Percentiles rank a stretch among this genome's conserved stretches.
These are phyloP conservation scores for Gallinago paraguaiae DNA, from an alignment of 2,113 vertebrate genomes.

Conservation along the genomic window DNA sequence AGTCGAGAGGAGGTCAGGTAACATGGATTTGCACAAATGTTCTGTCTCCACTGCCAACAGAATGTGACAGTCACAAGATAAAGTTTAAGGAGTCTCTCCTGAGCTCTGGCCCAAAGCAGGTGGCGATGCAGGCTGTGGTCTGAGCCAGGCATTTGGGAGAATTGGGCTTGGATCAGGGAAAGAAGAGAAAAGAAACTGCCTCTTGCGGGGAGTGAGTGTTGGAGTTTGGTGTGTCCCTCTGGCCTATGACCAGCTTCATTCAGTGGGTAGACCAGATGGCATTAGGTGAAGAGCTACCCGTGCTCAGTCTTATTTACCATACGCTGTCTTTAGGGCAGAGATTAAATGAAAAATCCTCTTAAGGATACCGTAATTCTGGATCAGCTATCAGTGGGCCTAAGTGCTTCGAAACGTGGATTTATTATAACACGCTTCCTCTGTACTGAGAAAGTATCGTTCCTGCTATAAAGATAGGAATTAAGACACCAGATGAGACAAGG, in stretches of 20 bases:
- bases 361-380: background rate
- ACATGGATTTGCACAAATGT: background rate
- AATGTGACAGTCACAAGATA: accelerated
- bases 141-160: background rate
- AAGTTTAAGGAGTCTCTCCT: accelerated
- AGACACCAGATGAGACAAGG: background rate
- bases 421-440: background rate
- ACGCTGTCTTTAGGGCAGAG: background rate
- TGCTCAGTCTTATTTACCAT: background rate
- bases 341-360: constrained; percentile 39
- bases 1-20: background rate
- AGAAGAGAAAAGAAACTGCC: no score
- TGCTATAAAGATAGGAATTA: background rate
- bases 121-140: accelerated
- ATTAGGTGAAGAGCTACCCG: background rate
- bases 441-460: background rate
- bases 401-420: background rate
- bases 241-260: background rate
- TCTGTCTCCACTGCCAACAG: background rate
- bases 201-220: accelerated
- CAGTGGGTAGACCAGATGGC: background rate
- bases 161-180: background rate
- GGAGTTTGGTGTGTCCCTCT: background rate
- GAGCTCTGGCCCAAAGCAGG: background rate
- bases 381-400: background rate